These are phyloP conservation scores for Drosophila lacteicornis DNA, from an alignment of 1,140 invertebrate species.

Conservation along the genomic window DNA sequence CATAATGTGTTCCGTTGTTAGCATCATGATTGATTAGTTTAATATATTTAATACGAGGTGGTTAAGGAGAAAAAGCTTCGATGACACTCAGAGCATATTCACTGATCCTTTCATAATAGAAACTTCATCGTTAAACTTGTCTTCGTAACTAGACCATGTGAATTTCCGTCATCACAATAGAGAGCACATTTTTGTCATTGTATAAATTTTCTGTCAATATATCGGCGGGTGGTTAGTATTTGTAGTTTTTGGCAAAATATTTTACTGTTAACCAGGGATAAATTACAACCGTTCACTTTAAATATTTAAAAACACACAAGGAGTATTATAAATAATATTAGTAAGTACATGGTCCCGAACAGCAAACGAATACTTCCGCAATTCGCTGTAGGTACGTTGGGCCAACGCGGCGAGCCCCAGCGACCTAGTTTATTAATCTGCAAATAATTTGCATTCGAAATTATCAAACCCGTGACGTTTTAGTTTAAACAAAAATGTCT, in stretches of 20 bases:
- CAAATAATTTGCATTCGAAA: constrained; percentile 63
- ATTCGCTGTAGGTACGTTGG: constrained; percentile 36
- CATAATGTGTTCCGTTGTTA: constrained; percentile 84
- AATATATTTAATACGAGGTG: not conserved
- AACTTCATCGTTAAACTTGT: constrained; percentile 10
- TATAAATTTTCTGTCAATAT: not conserved
- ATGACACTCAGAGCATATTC: not conserved
- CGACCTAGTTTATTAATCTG: constrained; percentile 46
- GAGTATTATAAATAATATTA: constrained; percentile 6
- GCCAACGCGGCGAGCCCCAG: constrained; percentile 63
- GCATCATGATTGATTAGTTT: constrained; percentile 63
- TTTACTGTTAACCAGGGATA: not conserved
- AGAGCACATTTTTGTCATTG: not conserved
- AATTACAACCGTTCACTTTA: constrained; percentile 7
- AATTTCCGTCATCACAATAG: not conserved
- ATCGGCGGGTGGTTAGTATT: constrained; percentile 19
- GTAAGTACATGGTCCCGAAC: constrained; percentile 5
- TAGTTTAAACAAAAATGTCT: constrained; percentile 59
- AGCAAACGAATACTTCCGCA: constrained; percentile 13
- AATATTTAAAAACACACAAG: not conserved
- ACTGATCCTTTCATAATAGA: not conserved
- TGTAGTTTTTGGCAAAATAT: not conserved
- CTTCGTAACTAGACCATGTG: constrained; percentile 4
- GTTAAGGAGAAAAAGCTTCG: not conserved
- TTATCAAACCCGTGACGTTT: constrained; percentile 51